Conservation (phyloP, 2,888 invertebrate species). For the Campaea margaritaria region DNA sequence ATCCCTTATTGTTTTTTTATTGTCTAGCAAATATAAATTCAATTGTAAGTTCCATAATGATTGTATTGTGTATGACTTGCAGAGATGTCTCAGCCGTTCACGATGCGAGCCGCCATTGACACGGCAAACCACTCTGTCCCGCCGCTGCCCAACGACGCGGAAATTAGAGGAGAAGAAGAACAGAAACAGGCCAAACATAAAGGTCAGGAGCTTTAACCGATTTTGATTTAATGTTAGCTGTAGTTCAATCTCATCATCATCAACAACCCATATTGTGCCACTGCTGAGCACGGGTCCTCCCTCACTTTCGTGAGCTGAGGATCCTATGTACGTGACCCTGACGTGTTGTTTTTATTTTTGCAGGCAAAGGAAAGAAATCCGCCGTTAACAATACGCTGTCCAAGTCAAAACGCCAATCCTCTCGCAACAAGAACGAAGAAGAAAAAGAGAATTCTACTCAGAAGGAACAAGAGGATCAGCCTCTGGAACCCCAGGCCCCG, state of each 20-base stretch:
- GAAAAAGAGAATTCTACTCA: conserved; percentile 57
- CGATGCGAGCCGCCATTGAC: conserved; percentile 50
- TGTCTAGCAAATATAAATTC: too few relatives aligned
- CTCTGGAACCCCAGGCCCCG: too few relatives aligned
- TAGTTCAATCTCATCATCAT: too few relatives aligned
- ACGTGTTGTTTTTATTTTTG: conserved; percentile 17
- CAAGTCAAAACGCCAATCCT: conserved; percentile 62
- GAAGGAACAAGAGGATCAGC: conserved; percentile 40
- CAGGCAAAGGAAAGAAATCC: conserved; percentile 63
- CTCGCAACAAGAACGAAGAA: conserved; percentile 60
- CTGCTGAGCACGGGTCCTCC: too few relatives aligned
- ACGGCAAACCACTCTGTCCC: conserved; percentile 61
- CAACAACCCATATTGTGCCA: too few relatives aligned
- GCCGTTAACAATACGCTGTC: conserved; percentile 50
- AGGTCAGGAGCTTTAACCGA: too few relatives aligned
- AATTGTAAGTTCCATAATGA: too few relatives aligned
- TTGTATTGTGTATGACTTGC: conserved; percentile 9
- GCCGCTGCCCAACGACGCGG: conserved; percentile 25
- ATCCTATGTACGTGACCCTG: too few relatives aligned
- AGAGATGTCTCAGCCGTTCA: conserved; percentile 59
- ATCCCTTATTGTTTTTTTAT: too few relatives aligned
- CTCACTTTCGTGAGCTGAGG: too few relatives aligned
- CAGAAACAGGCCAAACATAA: too few relatives aligned
- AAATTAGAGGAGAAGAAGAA: conserved; percentile 8
- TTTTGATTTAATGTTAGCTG: too few relatives aligned